Conservation (phyloP, 2,113 vertebrate species). For the Caracal caracal region DNA sequence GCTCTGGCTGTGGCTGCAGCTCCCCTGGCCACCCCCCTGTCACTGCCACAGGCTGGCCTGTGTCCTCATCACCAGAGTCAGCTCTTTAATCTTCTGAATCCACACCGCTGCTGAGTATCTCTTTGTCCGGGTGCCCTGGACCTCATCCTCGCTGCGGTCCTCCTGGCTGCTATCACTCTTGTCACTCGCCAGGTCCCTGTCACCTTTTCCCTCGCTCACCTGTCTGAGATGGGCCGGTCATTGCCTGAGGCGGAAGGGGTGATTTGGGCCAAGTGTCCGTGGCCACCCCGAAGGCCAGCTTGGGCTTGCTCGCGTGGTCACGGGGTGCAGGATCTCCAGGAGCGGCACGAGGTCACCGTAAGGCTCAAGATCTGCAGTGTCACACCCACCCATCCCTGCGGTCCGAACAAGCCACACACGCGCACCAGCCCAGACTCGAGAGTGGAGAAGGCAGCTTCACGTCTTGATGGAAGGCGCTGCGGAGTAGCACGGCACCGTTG, state of each 20-base stretch:
- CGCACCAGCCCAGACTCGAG: background rate
- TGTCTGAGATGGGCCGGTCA: background rate
- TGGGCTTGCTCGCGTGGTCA: background rate
- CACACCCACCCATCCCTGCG: accelerated
- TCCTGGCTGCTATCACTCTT: background rate
- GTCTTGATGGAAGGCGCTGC: background rate
- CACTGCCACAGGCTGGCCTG: background rate
- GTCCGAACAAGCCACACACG: background rate
- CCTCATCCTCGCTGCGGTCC: background rate
- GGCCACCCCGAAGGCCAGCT: background rate
- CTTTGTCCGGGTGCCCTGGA: background rate
- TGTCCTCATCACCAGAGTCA: background rate
- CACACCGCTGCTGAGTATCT: background rate
- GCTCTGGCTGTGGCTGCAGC: background rate
- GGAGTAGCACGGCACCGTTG: accelerated
- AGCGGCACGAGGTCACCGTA: background rate
- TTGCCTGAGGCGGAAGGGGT: background rate
- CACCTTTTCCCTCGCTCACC: background rate
- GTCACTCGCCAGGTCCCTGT: background rate
- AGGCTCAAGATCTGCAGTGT: background rate
- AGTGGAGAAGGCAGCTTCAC: background rate
- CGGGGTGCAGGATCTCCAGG: background rate
- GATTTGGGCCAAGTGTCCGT: background rate
- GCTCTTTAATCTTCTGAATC: background rate
- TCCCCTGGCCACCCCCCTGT: background rate